A percentile compares a stretch with the other conserved stretches of the same genome.
phyloP scores from a whole-genome alignment of 1,140 invertebrate species.

The Popillia japonica region DNA sequence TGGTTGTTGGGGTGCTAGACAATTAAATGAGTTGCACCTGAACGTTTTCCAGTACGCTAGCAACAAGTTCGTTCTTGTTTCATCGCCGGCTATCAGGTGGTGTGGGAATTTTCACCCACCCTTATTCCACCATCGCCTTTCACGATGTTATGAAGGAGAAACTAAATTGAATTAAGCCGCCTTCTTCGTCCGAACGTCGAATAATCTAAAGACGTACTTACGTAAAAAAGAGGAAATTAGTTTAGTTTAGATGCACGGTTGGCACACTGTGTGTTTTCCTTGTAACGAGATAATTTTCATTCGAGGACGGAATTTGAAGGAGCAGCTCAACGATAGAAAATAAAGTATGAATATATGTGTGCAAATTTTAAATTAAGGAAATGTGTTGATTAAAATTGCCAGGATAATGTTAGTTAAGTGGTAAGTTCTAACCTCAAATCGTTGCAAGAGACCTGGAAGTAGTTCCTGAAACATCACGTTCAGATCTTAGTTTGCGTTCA shows the following conservation, averaged over 20 bases:
- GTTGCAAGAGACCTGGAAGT: no score
- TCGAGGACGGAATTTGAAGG: no score
- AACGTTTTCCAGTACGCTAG: conserved; percentile 5
- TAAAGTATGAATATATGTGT: no score
- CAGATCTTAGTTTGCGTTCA: no score
- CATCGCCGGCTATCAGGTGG: neutral
- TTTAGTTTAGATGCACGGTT: neutral
- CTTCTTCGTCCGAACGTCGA: neutral
- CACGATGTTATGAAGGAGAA: neutral
- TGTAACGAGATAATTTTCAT: no score
- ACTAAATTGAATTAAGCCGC: neutral
- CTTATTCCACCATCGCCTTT: neutral
- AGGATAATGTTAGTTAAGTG: no score
- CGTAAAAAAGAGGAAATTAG: conserved; percentile 1
- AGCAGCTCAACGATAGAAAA: no score
- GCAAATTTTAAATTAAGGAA: no score
- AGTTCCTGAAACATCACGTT: no score
- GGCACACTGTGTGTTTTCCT: neutral
- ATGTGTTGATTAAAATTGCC: no score
- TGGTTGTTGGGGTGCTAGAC: neutral
- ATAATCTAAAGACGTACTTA: neutral
- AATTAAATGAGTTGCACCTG: conserved; percentile 7
- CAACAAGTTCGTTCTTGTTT: conserved; percentile 10
- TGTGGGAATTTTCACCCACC: neutral
- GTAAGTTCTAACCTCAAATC: no score